Evolutionary conservation across 2,113 vertebrate genomes (phyloP).

Genomic region (Poicephalus meyeri): DNA sequence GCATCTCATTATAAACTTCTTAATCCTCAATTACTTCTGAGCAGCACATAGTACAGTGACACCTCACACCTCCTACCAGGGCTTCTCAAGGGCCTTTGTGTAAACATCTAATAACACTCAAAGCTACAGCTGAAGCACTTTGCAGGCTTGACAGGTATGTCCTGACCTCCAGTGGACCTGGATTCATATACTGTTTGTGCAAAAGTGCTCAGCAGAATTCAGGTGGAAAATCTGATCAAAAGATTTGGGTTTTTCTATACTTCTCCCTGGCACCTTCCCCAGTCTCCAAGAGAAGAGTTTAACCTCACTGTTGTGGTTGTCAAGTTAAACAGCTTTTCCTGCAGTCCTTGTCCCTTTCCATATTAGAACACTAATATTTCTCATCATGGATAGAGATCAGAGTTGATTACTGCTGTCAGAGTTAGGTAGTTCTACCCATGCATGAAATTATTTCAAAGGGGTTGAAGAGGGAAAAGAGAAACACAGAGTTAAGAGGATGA

Average conservation of each 20-base stretch:
- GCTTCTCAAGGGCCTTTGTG: neutral
- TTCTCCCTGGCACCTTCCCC: neutral
- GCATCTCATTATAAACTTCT: neutral
- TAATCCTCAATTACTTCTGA: neutral
- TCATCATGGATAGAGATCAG: neutral
- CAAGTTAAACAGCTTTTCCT: neutral
- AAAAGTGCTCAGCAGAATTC: neutral
- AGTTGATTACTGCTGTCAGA: neutral
- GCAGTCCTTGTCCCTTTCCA: neutral
- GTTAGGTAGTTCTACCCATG: neutral
- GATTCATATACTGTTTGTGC: neutral
- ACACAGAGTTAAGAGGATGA: neutral
- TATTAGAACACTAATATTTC: neutral
- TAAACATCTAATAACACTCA: neutral
- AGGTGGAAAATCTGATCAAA: neutral
- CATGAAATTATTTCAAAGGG: neutral
- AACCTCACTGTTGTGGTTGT: neutral
- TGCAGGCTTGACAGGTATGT: neutral
- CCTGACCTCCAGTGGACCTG: neutral
- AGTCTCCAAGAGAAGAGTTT: neutral
- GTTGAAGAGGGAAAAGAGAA: neutral
- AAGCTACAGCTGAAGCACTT: neutral
- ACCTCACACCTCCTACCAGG: neutral
- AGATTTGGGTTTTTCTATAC: neutral
- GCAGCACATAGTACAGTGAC: neutral